Evolutionary conservation across 2,888 invertebrate genomes (phyloP).

Genomic region (Aphidius colemani): DNA sequence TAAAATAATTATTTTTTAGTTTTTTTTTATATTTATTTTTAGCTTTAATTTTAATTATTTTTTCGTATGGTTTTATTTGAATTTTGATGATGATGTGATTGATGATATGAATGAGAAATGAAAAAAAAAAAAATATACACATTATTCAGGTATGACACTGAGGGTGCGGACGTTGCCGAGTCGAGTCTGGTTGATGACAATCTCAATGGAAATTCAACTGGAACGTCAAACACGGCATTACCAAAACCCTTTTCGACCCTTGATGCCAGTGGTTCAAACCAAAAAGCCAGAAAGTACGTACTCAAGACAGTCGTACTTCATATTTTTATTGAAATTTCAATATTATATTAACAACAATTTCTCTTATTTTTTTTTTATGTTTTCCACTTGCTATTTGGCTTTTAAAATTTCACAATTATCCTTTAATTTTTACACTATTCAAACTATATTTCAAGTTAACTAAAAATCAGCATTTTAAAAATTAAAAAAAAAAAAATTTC

Average conservation of each 20-base stretch:
- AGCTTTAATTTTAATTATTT: background rate
- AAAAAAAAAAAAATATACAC: conserved; percentile 3
- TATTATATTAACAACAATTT: too few relatives aligned
- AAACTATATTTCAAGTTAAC: too few relatives aligned
- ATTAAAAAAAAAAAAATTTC: too few relatives aligned
- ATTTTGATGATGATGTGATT: too few relatives aligned
- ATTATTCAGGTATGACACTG: conserved; percentile 56
- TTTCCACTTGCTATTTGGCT: too few relatives aligned
- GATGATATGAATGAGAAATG: background rate
- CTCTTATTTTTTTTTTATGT: too few relatives aligned
- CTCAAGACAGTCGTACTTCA: conserved; percentile 38
- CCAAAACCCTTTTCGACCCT: conserved; percentile 41
- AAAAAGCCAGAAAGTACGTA: conserved; percentile 49
- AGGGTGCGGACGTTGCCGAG: conserved; percentile 52
- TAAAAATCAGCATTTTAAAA: too few relatives aligned
- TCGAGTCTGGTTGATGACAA: conserved; percentile 57
- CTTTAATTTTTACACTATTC: too few relatives aligned
- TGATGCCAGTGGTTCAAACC: conserved; percentile 42
- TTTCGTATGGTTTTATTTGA: background rate
- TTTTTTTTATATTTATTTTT: background rate
- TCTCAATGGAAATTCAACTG: conserved; percentile 55
- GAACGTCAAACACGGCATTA: conserved; percentile 40
- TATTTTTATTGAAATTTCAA: too few relatives aligned
- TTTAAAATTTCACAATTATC: too few relatives aligned
- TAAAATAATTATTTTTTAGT: background rate